Evolutionary conservation across 2,797 vertebrate species (phyloP).

Genomic region (Propithecus deckenii): DNA sequence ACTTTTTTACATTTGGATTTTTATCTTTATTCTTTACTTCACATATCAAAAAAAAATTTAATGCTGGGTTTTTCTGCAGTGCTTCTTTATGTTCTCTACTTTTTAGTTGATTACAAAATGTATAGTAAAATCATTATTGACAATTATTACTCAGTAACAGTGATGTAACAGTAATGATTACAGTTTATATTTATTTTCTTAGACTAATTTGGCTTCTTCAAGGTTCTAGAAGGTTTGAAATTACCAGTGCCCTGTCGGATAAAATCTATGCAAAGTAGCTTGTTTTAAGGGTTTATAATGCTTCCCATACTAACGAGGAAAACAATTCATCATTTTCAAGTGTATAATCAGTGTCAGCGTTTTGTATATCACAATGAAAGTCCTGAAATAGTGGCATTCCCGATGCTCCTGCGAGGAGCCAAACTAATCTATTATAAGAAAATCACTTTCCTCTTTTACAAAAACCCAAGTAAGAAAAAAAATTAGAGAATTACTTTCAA

Average conservation of each 20-base stretch:
- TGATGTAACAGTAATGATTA: not conserved
- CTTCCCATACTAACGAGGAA: conserved; percentile 68
- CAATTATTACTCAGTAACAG: not conserved
- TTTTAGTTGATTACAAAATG: conserved; percentile 80
- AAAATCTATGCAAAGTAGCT: conserved; percentile 69
- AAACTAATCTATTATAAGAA: conserved; percentile 17
- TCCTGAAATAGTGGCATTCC: not conserved
- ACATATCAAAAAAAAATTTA: conserved; percentile 52
- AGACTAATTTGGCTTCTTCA: conserved; percentile 78
- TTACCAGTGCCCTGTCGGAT: conserved; percentile 71
- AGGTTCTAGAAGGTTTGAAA: conserved; percentile 73
- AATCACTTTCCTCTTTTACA: conserved; percentile 43
- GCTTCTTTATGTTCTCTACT: conserved; percentile 75
- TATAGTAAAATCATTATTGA: conserved; percentile 76
- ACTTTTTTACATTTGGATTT: conserved; percentile 55
- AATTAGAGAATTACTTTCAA: conserved; percentile 33
- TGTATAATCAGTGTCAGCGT: conserved; percentile 44
- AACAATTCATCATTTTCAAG: conserved; percentile 52
- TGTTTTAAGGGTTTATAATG: conserved; percentile 62
- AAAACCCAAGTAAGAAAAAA: not conserved
- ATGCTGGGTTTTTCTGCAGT: conserved; percentile 76
- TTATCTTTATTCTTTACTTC: conserved; percentile 74
- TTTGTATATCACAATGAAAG: conserved; percentile 48
- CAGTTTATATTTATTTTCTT: conserved; percentile 22
- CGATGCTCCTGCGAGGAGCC: conserved; percentile 16